Evolutionary conservation across 2,888 invertebrate genomes (phyloP), one percentile per base, ranked within the genome.

Genomic region (Choreutis nemorana): DNA sequence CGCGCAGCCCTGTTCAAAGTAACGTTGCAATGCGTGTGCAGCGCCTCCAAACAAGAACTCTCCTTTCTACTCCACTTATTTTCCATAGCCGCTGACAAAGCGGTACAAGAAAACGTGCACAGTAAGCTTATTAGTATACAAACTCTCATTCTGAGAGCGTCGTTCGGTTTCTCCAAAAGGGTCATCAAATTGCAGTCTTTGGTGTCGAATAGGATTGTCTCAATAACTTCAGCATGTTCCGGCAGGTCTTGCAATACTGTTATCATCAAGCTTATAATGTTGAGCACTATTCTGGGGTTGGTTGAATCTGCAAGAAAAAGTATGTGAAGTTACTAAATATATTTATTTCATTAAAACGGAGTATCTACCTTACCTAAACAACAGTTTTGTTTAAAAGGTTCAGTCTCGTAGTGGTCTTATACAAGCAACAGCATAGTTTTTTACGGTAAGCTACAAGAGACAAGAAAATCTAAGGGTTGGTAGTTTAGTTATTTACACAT

Each of bases 161-260:
- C 77, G 42, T 81, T 81, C 1, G 82, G 73, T 46, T 83, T 83
- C 41, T 82, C 78, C 31, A 88, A 55, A 28, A 88, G 70, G 15
- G 54, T 55, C 21, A 81, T 57, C 34, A 88, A 80, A 47, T 83
- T 77, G 31, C 67, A 70, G 3, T 64, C 63, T 2, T 62, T 39
- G 33, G 77, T 70, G 21, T 82, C 82, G 32, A 86, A 72, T 3
- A 90, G 66, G 34, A 92, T 84, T 45, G 84, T 85, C 50, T 90
- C 89, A 0, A 92, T 86, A 1, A 91, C 75, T 33, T 87, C 87
- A 0, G 86, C 85, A 51, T 91, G 88, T 49, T 90, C 89, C 0
- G 92, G 90, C 10, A 87, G 63, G 34, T 86, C 86, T 40, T 89
- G 83, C 9, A 92, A 61, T 3, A 91, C 81, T 7, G 89, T 87